phyloP scores from a whole-genome alignment of 2,888 invertebrate genomes.

The Diogma glabrata region DNA sequence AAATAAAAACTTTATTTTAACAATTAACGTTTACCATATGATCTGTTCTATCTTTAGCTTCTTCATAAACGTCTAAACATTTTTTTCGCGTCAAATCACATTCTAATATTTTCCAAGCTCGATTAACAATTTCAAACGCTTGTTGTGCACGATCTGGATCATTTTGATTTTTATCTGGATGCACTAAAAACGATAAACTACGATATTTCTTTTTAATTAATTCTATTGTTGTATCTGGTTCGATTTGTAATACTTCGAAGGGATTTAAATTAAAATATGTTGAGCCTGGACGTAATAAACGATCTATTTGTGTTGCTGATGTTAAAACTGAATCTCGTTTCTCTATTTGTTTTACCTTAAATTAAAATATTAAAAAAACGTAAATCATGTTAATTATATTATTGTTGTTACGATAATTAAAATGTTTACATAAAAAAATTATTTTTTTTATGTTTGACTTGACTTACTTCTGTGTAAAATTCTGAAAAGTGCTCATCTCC shows the following conservation, averaged over 20 bases:
- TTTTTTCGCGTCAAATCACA: conserved; percentile 86
- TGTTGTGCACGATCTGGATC: conserved; percentile 89
- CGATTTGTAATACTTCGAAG: conserved; percentile 79
- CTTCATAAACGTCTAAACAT: conserved; percentile 93
- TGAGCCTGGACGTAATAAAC: conserved; percentile 89
- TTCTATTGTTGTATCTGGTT: conserved; percentile 78
- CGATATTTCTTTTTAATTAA: conserved; percentile 95
- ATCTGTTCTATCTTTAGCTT: conserved; percentile 90
- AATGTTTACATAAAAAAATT: background rate
- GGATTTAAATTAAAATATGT: conserved; percentile 99
- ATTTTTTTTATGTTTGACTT: conserved; percentile 3
- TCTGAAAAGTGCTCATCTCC: conserved; percentile 65
- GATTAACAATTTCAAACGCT: conserved; percentile 86
- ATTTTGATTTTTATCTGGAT: conserved; percentile 98
- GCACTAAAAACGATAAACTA: conserved; percentile 90
- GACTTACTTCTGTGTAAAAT: conserved; percentile 72
- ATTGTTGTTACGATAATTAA: background rate
- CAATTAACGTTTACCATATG: conserved; percentile 55
- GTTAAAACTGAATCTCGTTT: conserved; percentile 94
- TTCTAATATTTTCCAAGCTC: conserved; percentile 91
- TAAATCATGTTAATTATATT: background rate
- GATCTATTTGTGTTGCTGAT: conserved; percentile 92
- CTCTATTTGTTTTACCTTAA: conserved; percentile 97
- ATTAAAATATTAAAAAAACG: background rate
- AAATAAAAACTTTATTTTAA: background rate